Percentiles rank a stretch among this genome's conserved stretches.
Evolutionary conservation across 2,113 vertebrate species (phyloP).

Genomic region (Ahaetulla prasina): DNA sequence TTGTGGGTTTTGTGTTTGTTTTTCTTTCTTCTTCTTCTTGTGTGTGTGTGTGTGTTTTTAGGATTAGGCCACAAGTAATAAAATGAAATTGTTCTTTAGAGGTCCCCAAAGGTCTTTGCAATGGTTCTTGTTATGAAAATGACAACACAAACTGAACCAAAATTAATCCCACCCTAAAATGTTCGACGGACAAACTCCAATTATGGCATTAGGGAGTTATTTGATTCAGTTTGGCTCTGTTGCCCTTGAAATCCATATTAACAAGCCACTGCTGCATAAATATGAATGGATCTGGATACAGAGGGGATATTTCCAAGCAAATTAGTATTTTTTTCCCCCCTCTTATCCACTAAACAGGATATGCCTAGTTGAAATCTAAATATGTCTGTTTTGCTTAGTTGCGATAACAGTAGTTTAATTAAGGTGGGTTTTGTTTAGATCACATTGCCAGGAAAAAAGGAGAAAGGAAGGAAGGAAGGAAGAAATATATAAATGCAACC

Average conservation of each 20-base stretch:
- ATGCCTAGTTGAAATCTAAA: not conserved
- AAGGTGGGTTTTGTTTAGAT: not conserved
- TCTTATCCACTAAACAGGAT: not conserved
- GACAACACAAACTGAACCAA: not conserved
- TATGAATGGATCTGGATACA: not conserved
- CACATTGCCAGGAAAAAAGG: not conserved
- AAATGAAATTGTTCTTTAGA: not conserved
- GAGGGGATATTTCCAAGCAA: not conserved
- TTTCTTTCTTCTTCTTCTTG: not conserved
- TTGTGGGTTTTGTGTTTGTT: not conserved
- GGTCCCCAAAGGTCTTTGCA: not conserved
- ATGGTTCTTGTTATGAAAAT: not conserved
- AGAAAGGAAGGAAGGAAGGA: not conserved
- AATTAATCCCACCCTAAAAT: not conserved
- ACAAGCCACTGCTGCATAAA: not conserved
- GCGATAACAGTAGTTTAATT: not conserved
- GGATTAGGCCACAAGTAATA: accelerated
- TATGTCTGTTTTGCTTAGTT: not conserved
- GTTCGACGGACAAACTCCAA: not conserved
- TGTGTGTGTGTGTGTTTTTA: too few species aligned
- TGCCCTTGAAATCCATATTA: not conserved
- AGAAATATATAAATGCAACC: not conserved
- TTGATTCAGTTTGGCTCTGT: not conserved
- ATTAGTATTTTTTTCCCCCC: not conserved
- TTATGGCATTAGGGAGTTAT: not conserved